Evolutionary conservation across 1,140 invertebrate genomes (phyloP).

Genomic region (Ceratina japonica): DNA sequence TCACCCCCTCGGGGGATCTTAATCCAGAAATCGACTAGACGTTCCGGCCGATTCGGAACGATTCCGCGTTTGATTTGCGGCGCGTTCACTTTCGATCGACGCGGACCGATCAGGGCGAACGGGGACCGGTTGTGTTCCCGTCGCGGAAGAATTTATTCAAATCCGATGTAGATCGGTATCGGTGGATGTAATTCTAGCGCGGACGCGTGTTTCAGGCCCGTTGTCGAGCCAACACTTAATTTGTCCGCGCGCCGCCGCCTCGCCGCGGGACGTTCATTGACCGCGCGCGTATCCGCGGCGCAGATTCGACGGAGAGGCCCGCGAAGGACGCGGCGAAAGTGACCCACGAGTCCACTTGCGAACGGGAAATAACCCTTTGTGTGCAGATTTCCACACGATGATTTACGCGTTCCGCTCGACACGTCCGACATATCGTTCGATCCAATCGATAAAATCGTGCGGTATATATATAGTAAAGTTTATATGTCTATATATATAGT

Average conservation of each 20-base stretch:
- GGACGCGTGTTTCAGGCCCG: constrained; percentile 66
- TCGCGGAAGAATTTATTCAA: constrained; percentile 65
- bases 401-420: too few species aligned
- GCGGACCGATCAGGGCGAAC: neutral
- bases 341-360: constrained; percentile 29
- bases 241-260: constrained; percentile 57
- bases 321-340: constrained; percentile 29
- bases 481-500: too few species aligned
- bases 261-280: constrained; percentile 43
- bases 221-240: constrained; percentile 69
- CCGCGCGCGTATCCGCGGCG: neutral
- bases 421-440: too few species aligned
- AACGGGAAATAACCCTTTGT: constrained; percentile 47
- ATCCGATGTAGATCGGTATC: constrained; percentile 70
- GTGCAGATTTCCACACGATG: constrained; percentile 30
- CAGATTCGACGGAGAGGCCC: constrained; percentile 13
- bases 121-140: constrained; percentile 45
- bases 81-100: too few species aligned
- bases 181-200: constrained; percentile 68
- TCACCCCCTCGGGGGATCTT: too few species aligned
- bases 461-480: too few species aligned
- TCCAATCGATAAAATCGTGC: too few species aligned
- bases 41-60: too few species aligned
- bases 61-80: too few species aligned
- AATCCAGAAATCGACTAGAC: too few species aligned